Conservation (phyloP, 1,140 invertebrate genomes). For the Schmidtea mediterranea region DNA sequence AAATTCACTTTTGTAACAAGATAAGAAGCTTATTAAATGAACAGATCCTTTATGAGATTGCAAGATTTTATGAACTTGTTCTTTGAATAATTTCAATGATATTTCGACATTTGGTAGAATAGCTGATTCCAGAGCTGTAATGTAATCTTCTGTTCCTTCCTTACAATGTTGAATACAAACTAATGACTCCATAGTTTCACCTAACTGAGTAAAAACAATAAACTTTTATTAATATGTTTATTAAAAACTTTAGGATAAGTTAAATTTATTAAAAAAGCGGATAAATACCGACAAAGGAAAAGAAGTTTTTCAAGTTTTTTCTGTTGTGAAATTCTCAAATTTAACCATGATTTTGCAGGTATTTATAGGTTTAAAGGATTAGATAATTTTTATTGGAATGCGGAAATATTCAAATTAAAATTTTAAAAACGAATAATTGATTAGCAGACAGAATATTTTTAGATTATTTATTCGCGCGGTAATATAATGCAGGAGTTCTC, state of each 20-base stretch:
- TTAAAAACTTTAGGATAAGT: constrained; percentile 4
- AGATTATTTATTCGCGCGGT: no score
- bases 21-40: constrained; percentile 43
- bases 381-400: no score
- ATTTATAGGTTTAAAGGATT: no score
- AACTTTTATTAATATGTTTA: constrained; percentile 7
- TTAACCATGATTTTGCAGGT: no score
- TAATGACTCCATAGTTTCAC: constrained; percentile 18
- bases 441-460: no score
- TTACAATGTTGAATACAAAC: constrained; percentile 27
- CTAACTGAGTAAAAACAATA: constrained; percentile 1
- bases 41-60: constrained; percentile 40
- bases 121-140: constrained; percentile 15
- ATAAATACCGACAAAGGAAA: no score
- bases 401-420: no score
- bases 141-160: constrained; percentile 15
- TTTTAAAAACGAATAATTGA: no score
- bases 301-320: no score
- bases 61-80: constrained; percentile 38
- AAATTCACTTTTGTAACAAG: constrained; percentile 47
- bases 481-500: no score
- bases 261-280: no score
- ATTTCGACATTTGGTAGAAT: constrained; percentile 43
- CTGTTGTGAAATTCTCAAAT: no score
- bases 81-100: constrained; percentile 35